Conservation (phyloP, 1,140 invertebrate species). For the Megathymus violae region DNA sequence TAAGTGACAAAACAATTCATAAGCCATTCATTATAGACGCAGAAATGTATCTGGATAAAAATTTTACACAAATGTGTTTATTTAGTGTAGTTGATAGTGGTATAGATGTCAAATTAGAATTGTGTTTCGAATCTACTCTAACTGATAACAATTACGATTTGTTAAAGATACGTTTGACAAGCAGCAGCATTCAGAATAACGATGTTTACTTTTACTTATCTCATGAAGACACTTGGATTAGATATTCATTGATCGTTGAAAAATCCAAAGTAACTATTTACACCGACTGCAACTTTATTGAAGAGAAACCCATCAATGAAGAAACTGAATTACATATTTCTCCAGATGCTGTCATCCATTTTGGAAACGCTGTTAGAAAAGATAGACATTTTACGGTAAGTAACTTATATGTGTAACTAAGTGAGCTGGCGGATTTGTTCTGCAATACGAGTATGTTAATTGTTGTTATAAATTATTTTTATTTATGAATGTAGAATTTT, state of each 20-base stretch:
- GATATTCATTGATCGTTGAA: neutral
- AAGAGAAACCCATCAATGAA: neutral
- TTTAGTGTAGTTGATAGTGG: constrained; percentile 13
- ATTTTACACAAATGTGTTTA: constrained; percentile 8
- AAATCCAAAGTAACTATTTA: neutral
- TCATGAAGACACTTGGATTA: neutral
- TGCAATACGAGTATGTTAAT: too few relatives aligned
- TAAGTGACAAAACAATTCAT: constrained; percentile 9
- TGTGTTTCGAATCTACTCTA: constrained; percentile 5
- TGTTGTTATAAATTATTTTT: too few relatives aligned
- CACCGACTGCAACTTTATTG: neutral
- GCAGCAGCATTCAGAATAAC: neutral
- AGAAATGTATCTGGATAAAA: neutral
- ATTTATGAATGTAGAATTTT: too few relatives aligned
- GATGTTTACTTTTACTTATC: neutral
- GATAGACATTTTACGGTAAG: neutral
- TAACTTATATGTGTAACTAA: too few relatives aligned
- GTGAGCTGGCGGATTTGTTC: too few relatives aligned
- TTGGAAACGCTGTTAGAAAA: neutral
- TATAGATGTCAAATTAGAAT: constrained; percentile 2
- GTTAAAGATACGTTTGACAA: neutral
- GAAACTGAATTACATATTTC: neutral
- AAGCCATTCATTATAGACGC: constrained; percentile 13
- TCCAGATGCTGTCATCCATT: neutral
- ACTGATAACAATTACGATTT: neutral